Conservation (phyloP, 2,797 vertebrate genomes). For the Tiaroga cobitis region DNA sequence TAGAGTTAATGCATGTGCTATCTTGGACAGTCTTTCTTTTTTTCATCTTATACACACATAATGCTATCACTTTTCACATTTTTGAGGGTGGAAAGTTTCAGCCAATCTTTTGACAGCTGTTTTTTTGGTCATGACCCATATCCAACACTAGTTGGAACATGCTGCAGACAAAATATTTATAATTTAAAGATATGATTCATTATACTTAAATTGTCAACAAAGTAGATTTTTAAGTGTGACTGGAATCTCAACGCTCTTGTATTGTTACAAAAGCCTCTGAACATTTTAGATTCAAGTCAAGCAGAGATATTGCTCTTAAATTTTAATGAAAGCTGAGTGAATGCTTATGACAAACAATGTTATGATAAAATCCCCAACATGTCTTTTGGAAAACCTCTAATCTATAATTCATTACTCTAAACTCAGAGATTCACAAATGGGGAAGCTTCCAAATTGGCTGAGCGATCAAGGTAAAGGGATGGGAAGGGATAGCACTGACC, state of each 20-base stretch:
- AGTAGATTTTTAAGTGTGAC: not conserved
- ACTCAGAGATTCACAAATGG: slow-evolving; percentile 10
- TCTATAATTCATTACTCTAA: slow-evolving; percentile 43
- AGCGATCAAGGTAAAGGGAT: slow-evolving; percentile 1
- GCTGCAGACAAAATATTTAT: not conserved
- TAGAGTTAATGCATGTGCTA: not conserved
- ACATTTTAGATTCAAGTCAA: not conserved
- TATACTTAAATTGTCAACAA: not conserved
- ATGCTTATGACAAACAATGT: slow-evolving; percentile 39
- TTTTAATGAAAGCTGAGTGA: slow-evolving; percentile 44
- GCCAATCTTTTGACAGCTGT: not conserved
- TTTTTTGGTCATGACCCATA: not conserved
- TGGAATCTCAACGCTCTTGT: not conserved
- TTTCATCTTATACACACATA: not conserved
- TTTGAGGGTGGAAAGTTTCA: not conserved
- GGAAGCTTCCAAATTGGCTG: slow-evolving; percentile 13
- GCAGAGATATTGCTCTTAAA: slow-evolving; percentile 17
- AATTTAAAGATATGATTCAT: not conserved
- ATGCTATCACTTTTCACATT: not conserved
- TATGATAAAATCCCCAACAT: slow-evolving; percentile 26
- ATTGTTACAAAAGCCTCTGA: slow-evolving; percentile 1
- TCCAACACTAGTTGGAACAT: not conserved
- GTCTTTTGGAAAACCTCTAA: slow-evolving; percentile 27
- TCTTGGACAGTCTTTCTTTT: not conserved
- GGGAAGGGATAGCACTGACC: not conserved